phyloP scores from a whole-genome alignment of 2,113 vertebrate species.

The Protobothrops flavoviridis region DNA sequence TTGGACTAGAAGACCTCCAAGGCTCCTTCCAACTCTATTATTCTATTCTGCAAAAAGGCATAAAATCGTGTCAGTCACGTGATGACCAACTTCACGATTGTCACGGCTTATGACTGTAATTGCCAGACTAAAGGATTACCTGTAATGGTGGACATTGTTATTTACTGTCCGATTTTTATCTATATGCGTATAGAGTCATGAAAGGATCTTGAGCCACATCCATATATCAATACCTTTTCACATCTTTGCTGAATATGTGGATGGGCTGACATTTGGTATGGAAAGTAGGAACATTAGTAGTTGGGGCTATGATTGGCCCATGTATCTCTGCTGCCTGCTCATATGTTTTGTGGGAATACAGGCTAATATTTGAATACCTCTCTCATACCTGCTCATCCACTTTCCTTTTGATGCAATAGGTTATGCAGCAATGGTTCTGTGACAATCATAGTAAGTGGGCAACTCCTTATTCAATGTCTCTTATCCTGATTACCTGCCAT shows the following conservation, averaged over 20 bases:
- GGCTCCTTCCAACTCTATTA: too few relatives aligned
- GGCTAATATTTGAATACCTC: not conserved
- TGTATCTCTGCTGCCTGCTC: not conserved
- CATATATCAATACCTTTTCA: not conserved
- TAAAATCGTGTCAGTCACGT: not conserved
- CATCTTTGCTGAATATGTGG: not conserved
- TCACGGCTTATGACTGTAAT: not conserved
- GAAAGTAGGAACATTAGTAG: not conserved
- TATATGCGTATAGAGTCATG: not conserved
- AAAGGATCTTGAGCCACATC: not conserved
- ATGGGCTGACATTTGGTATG: not conserved
- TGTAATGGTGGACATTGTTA: not conserved
- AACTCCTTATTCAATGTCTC: not conserved
- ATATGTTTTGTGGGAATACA: not conserved
- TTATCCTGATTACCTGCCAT: not conserved
- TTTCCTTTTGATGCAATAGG: not conserved
- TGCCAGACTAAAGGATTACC: not conserved
- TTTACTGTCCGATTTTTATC: not conserved
- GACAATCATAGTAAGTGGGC: not conserved
- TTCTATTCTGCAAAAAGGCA: not conserved
- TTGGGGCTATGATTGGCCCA: not conserved
- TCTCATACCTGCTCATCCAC: not conserved
- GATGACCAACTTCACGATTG: not conserved
- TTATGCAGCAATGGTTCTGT: not conserved
- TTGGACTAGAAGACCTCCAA: too few relatives aligned